phyloP scores from a whole-genome alignment of 2,113 vertebrate species.

The Falco punctatus region DNA sequence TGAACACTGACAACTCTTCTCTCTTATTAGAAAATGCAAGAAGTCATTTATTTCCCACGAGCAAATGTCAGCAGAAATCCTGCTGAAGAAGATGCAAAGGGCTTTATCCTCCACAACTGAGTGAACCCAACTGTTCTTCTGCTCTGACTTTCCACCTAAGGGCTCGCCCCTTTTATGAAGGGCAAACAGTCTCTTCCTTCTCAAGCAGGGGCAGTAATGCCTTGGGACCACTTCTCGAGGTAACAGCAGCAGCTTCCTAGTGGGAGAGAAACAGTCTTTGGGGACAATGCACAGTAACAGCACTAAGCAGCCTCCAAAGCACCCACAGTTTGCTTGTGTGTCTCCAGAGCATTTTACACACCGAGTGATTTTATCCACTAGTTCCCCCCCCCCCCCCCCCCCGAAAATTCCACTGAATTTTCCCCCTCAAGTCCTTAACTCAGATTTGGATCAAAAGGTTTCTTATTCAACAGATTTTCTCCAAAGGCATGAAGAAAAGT shows the following conservation, averaged over 20 bases:
- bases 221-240: not conserved
- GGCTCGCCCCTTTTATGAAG: not conserved
- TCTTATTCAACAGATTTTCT: not conserved
- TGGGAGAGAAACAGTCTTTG: not conserved
- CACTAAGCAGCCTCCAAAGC: not conserved
- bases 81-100: not conserved
- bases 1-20: not conserved
- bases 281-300: rapidly evolving
- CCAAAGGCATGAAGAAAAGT: not conserved
- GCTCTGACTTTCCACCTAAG: not conserved
- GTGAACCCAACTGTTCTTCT: not conserved
- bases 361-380: not conserved
- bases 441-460: not conserved
- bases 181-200: not conserved
- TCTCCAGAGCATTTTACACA: not conserved
- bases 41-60: not conserved
- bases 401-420: not conserved
- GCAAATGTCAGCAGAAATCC: not conserved
- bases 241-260: not conserved
- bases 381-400: no score
- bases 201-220: not conserved
- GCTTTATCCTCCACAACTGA: not conserved
- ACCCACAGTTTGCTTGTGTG: not conserved
- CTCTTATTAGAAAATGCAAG: not conserved
- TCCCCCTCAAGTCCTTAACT: not conserved